Base-by-base conservation (phyloP, 2,113 vertebrate species). In the Varanus komodoensis region DNA sequence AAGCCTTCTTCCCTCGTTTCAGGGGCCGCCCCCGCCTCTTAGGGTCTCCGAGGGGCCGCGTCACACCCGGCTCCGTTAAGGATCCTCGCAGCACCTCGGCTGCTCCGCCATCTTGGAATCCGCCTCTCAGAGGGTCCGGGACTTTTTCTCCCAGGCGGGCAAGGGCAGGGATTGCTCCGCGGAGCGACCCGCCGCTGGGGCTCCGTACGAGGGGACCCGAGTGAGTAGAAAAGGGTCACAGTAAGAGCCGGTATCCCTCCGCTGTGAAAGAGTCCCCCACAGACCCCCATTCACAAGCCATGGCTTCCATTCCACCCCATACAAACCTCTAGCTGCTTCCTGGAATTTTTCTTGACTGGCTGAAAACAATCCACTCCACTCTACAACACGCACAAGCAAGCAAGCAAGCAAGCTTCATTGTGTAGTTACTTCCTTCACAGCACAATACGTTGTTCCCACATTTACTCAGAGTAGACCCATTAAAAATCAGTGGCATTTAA, bases 151-250 rank as follows among this genome's bases (percentile, higher is more conserved):
- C 74, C 86, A 69, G 85, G 81, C 86, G 84, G 82, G 88, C 88
- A 64, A 73, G 68, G 89, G 54, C 50, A 69, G 73, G 82, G 89
- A 87, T 87, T 54, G 57, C 86, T 91, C 90, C 90, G 90, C 90
- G 54, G 11, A 38, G 81, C 80, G 67, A 90, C 77, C 50, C 50
- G 77, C 57, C 89, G 50, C 67, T 78, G 88, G 71, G 80, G 88
- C 82, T 64, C 48, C 8, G 44, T 77, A 25, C 27, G 50, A 86
- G 83, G 89, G 82, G 34, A 69, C 67, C 48, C 3, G 32, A 21
- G 71, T 71, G 52, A 50, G 79, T 38, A 32, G 82, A 44, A 44
- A 52, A 69, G 82, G 82, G 82, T 84, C 89, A 50, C 1, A 3
- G 4, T 4, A 69, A 67, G 32, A 1, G 2, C 1, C 3, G 0